These are phyloP conservation scores for Hyalella azteca DNA, from an alignment of 2,888 invertebrate genomes.

Conservation along the genomic window DNA sequence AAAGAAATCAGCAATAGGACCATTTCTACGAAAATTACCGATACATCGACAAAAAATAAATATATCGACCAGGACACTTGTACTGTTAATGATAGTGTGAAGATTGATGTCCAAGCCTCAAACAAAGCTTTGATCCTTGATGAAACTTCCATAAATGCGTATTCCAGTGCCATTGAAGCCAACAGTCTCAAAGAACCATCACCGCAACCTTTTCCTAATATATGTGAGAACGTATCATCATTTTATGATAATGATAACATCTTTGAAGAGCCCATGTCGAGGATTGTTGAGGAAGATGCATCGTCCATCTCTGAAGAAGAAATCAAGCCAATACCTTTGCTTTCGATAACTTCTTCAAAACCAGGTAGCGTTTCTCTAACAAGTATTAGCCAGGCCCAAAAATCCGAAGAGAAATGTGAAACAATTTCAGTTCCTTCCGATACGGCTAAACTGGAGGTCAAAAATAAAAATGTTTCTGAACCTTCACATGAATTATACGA, in stretches of 20 bases:
- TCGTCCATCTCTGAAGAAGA: no score
- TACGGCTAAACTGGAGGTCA: background rate
- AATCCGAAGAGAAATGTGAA: no score
- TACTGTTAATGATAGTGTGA: no score
- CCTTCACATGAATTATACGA: background rate
- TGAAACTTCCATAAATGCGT: background rate
- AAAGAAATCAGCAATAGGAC: no score
- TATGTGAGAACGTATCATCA: slow-evolving; percentile 39
- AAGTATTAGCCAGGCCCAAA: no score
- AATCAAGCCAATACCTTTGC: background rate
- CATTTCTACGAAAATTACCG: no score
- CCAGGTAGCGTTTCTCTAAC: background rate
- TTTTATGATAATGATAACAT: slow-evolving; percentile 53
- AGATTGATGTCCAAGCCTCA: no score
- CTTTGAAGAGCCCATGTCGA: slow-evolving; percentile 40
- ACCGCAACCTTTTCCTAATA: slow-evolving; percentile 3
- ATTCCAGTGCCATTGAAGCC: background rate
- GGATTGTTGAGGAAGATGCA: background rate
- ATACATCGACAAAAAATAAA: no score
- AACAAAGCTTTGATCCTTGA: no score
- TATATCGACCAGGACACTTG: no score
- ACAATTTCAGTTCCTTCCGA: background rate
- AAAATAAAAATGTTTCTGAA: no score
- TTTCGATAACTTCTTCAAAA: background rate
- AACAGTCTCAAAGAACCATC: slow-evolving; percentile 13